A percentile compares a stretch with the other conserved stretches of the same genome.
phyloP scores from a whole-genome alignment of 2,888 invertebrate species.

The Drepanosiphum platanoidis region DNA sequence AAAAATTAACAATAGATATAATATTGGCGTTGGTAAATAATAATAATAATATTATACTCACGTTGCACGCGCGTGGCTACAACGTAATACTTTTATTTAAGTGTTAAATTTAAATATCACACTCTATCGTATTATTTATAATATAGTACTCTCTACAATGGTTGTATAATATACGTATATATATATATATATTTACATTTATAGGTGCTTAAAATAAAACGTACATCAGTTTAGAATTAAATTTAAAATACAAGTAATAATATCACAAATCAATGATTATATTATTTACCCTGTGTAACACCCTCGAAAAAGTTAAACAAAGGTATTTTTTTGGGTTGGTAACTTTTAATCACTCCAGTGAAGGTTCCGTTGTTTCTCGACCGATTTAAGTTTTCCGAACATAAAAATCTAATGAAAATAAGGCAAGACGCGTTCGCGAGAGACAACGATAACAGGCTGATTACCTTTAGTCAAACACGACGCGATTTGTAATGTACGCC shows the following conservation, averaged over 20 bases:
- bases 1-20: too few species aligned
- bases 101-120: slow-evolving; percentile 13
- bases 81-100: too few species aligned
- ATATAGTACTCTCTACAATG: neutral
- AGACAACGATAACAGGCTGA: neutral
- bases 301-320: slow-evolving; percentile 19
- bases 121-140: neutral
- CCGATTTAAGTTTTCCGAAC: neutral
- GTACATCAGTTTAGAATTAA: slow-evolving; percentile 37
- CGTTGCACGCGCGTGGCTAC: too few species aligned
- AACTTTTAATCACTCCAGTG: slow-evolving; percentile 36
- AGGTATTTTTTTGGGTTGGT: slow-evolving; percentile 40
- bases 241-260: slow-evolving; percentile 40
- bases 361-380: neutral
- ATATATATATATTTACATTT: slow-evolving; percentile 8
- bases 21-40: too few species aligned
- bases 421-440: neutral
- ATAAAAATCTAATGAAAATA: neutral
- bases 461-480: neutral
- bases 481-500: neutral
- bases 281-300: slow-evolving; percentile 55
- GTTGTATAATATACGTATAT: slow-evolving; percentile 1
- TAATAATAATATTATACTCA: too few species aligned
- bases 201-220: slow-evolving; percentile 11
- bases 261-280: slow-evolving; percentile 59